Conservation (phyloP, 2,113 vertebrate genomes). For the Aplodontia rufa region DNA sequence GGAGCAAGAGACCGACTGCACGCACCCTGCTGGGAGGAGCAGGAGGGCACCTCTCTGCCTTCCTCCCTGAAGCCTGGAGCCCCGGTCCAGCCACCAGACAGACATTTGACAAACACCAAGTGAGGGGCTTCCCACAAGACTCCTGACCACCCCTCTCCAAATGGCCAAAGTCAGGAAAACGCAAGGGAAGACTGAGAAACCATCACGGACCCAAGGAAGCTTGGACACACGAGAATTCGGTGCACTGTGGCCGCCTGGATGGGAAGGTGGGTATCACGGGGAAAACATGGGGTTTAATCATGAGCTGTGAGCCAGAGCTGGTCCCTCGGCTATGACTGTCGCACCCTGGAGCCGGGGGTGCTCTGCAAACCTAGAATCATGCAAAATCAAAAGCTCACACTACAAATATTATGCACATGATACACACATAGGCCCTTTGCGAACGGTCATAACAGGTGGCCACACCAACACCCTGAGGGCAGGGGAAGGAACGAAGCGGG, state of each 20-base stretch:
- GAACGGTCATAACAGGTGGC: not conserved
- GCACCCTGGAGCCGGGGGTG: too few species aligned
- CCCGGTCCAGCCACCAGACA: not conserved
- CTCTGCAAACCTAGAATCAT: not conserved
- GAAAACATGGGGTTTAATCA: not conserved
- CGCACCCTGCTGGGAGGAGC: fast-evolving
- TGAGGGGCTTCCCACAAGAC: not conserved
- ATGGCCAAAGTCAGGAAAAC: not conserved
- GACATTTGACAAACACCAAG: not conserved
- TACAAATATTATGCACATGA: not conserved
- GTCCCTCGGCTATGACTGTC: not conserved
- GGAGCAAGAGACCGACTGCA: too few species aligned
- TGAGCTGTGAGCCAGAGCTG: fast-evolving
- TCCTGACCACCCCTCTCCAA: not conserved
- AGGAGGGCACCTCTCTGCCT: not conserved
- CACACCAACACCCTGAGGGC: not conserved
- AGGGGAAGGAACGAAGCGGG: fast-evolving
- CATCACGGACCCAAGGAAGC: not conserved
- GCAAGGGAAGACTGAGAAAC: not conserved
- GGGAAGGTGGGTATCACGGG: fast-evolving
- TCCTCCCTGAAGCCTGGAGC: not conserved
- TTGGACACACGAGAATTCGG: too few species aligned
- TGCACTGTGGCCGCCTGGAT: not conserved
- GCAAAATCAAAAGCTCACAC: not conserved
- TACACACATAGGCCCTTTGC: not conserved